A percentile compares a stretch with the other conserved stretches of the same genome.
Evolutionary conservation across 1,140 invertebrate species (phyloP).

Genomic region (Pantala flavescens): DNA sequence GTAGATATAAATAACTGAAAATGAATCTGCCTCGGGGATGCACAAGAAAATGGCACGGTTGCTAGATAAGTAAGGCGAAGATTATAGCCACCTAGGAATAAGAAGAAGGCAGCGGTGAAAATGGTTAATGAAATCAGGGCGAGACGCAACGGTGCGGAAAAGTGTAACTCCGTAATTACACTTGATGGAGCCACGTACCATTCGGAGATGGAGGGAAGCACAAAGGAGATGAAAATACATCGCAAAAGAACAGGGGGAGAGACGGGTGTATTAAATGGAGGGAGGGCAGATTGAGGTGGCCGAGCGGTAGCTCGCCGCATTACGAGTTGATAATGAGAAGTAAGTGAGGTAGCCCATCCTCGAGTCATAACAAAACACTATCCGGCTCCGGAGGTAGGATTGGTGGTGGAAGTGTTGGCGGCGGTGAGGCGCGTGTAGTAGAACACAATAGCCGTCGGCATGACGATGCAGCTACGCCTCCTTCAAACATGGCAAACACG

Average conservation of each 20-base stretch:
- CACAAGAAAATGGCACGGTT: too few relatives aligned
- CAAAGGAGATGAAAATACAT: background rate
- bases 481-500: conserved; percentile 4
- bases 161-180: too few relatives aligned
- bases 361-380: conserved; percentile 9
- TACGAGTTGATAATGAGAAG: conserved; percentile 3
- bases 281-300: too few relatives aligned
- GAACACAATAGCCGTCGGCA: background rate
- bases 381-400: background rate
- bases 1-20: too few relatives aligned
- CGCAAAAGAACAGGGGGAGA: background rate
- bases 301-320: background rate
- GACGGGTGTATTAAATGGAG: background rate
- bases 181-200: too few relatives aligned
- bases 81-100: too few relatives aligned
- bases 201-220: background rate
- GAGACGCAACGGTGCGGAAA: too few relatives aligned
- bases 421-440: background rate
- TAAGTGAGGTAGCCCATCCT: conserved; percentile 7
- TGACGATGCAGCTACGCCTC: background rate
- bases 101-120: too few relatives aligned
- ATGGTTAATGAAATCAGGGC: too few relatives aligned
- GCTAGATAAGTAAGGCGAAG: too few relatives aligned
- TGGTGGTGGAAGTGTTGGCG: background rate
- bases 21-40: too few relatives aligned